These are phyloP conservation scores for Anser cygnoides DNA, from an alignment of 2,113 vertebrate species.

Conservation along the genomic window DNA sequence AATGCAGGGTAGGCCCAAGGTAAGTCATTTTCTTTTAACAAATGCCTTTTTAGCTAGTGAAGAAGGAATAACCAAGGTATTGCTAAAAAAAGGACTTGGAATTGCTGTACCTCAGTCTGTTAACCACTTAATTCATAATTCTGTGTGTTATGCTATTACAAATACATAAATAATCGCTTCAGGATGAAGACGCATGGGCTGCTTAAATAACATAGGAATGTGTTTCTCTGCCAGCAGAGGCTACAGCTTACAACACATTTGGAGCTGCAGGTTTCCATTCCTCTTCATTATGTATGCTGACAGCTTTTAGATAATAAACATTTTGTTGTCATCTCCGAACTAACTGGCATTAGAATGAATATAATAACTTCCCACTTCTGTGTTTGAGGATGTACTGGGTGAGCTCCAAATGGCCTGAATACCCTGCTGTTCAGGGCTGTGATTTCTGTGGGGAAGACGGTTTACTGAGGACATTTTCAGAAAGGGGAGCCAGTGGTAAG, in stretches of 20 bases:
- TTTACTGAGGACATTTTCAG: not conserved
- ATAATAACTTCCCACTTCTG: not conserved
- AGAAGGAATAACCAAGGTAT: not conserved
- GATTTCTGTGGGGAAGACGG: not conserved
- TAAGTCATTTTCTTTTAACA: not conserved
- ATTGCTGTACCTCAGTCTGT: constrained; percentile 13
- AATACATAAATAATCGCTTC: not conserved
- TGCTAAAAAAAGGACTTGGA: not conserved
- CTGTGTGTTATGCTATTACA: constrained; percentile 28
- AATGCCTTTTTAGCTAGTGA: not conserved
- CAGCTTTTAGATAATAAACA: not conserved
- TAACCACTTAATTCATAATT: constrained; percentile 36
- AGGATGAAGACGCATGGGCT: not conserved
- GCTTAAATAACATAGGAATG: constrained; percentile 17
- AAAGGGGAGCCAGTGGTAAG: not conserved
- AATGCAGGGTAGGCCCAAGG: not conserved
- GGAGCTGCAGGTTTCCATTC: not conserved
- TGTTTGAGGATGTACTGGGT: not conserved
- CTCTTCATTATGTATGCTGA: not conserved
- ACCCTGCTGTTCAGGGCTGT: not conserved
- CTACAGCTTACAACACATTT: not conserved
- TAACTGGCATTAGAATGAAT: not conserved
- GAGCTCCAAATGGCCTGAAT: not conserved
- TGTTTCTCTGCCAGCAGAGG: not conserved
- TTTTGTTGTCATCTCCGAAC: constrained; percentile 1